These are phyloP conservation scores for Stenolophus ochropezus DNA, from an alignment of 2,888 invertebrate species.

Conservation along the genomic window DNA sequence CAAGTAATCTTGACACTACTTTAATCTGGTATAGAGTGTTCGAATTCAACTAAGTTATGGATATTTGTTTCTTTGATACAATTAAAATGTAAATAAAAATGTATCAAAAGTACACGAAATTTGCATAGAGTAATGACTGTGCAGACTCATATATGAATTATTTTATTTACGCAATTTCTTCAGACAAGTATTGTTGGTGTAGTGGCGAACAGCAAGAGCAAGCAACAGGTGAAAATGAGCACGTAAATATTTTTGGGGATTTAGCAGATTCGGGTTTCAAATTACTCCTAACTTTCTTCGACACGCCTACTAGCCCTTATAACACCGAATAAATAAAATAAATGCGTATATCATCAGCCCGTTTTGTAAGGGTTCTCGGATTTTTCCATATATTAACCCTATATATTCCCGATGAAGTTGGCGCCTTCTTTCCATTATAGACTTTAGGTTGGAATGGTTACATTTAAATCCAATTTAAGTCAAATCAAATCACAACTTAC, in stretches of 20 bases:
- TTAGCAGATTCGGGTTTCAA: constrained; percentile 18
- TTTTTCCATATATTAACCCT: not conserved
- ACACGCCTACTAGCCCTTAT: constrained; percentile 18
- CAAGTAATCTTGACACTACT: too few relatives aligned
- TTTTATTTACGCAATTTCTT: too few relatives aligned
- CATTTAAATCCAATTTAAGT: not conserved
- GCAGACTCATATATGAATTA: too few relatives aligned
- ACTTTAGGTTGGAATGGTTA: not conserved
- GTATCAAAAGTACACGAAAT: too few relatives aligned
- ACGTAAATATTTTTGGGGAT: constrained; percentile 2
- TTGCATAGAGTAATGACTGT: too few relatives aligned
- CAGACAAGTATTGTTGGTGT: too few relatives aligned
- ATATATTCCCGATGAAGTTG: not conserved
- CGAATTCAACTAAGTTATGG: too few relatives aligned
- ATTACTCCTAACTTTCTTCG: constrained; percentile 25
- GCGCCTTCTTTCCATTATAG: not conserved
- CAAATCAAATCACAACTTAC: not conserved
- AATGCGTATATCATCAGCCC: constrained; percentile 12
- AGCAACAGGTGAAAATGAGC: constrained; percentile 35
- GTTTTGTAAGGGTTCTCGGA: not conserved
- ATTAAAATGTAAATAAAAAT: too few relatives aligned
- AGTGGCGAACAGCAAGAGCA: not conserved
- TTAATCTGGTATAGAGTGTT: too few relatives aligned
- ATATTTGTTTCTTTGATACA: too few relatives aligned
- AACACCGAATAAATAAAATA: constrained; percentile 22